Percentiles rank a stretch among this genome's conserved stretches.
phyloP scores from a whole-genome alignment of 2,113 vertebrate genomes.

The Felis chaus region DNA sequence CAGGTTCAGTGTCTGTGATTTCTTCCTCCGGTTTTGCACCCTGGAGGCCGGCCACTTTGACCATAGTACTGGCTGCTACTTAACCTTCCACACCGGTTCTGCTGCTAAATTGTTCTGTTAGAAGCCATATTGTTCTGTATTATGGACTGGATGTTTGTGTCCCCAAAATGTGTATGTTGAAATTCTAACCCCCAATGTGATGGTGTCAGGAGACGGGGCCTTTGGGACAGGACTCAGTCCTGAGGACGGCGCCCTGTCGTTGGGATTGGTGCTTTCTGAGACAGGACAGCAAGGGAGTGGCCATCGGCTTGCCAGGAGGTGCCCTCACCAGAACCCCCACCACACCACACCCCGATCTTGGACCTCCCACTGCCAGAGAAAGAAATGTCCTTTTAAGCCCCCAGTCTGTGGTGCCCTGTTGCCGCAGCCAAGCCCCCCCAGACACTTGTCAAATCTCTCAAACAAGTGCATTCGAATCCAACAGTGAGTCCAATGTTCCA shows the following conservation, averaged over 20 bases:
- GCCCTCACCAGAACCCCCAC: background rate
- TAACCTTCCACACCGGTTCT: background rate
- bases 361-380: background rate
- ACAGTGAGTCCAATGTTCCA: accelerated
- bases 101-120: accelerated
- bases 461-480: accelerated
- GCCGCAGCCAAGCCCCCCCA: background rate
- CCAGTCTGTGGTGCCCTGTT: background rate
- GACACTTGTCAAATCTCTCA: background rate
- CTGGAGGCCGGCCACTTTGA: background rate
- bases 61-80: background rate
- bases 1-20: no score
- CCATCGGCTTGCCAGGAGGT: background rate
- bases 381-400: accelerated
- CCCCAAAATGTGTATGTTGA: background rate
- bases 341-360: accelerated
- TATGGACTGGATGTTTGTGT: accelerated
- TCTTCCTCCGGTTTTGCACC: accelerated
- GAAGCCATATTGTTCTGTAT: background rate
- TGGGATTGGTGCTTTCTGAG: background rate
- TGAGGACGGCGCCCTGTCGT: background rate
- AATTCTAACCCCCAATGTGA: no score
- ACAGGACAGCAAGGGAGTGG: background rate
- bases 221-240: accelerated
- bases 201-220: background rate